A percentile compares a stretch with the other conserved stretches of the same genome.
phyloP scores from a whole-genome alignment of 2,888 invertebrate species.

The Cenopis cana region DNA sequence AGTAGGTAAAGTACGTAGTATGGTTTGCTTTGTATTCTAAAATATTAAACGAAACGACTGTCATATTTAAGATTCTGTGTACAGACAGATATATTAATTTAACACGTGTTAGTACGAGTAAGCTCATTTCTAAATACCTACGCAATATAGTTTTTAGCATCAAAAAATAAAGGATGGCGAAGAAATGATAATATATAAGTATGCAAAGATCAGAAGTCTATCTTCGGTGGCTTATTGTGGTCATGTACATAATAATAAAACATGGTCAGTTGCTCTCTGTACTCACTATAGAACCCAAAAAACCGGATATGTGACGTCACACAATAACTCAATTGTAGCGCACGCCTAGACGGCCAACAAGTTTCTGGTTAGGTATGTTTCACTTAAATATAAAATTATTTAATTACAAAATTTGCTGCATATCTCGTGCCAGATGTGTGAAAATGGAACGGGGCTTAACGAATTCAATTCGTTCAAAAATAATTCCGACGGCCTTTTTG shows the following conservation, averaged over 20 bases:
- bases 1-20: no score
- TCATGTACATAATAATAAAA: constrained; percentile 7
- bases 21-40: no score
- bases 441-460: constrained; percentile 32
- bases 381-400: constrained; percentile 36
- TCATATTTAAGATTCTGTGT: no score
- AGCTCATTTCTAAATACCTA: no score
- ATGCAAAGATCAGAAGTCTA: background rate
- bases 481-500: constrained; percentile 20
- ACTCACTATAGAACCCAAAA: constrained; percentile 31
- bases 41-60: no score
- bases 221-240: background rate
- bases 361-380: constrained; percentile 25
- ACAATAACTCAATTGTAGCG: constrained; percentile 42
- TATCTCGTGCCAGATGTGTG: constrained; percentile 38
- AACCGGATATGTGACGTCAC: constrained; percentile 33
- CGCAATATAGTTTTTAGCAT: no score
- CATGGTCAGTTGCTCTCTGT: background rate
- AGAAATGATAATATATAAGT: background rate
- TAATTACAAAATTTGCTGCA: constrained; percentile 37
- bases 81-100: no score
- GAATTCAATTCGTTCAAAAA: constrained; percentile 27
- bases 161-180: no score
- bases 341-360: constrained; percentile 12
- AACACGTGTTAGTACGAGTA: no score